Base-by-base conservation (phyloP, 2,797 vertebrate genomes). In the Anguilla marmorata region DNA sequence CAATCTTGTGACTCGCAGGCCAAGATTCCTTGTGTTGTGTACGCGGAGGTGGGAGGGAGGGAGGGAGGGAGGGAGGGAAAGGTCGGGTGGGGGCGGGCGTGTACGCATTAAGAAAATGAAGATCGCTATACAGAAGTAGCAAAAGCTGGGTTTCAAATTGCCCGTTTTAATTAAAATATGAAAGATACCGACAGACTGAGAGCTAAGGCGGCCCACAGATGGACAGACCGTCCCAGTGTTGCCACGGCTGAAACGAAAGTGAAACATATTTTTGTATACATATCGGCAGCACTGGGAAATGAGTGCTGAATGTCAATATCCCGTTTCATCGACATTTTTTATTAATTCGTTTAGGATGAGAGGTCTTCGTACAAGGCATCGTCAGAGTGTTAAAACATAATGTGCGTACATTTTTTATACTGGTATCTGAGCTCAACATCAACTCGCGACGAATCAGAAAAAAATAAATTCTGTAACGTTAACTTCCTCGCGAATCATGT, bases 231-330 rank as follows among this genome's bases (percentile, higher is more conserved):
- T 24, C 58, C 58, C 21, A 63, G n/a, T 27, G 24, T 66, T n/a
- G 63, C 63, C 24, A 66, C n/a, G 63, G 63, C 24, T n/a, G 24
- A 66, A 66, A 74, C 72, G 72, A 74, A 74, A 74, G 30, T 74
- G 30, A 74, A 74, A 66, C 21, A 74, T 74, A 6, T 69, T n/a
- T n/a, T 9, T 69, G n/a, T 27, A 30, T 5, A 74, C 72, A 74
- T 37, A 37, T 12, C 27, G 12, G 27, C 30, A 30, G 30, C 30
- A 74, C 27, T 33, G 3, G 8, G 1, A 37, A 74, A 74, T 30
- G 2, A 11, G 30, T 30, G 33, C 69, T 37, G 11, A 74, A 37
- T 37, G 21, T 74, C 30, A 74, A 74, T 14, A 14, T 12, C 27
- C 8, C 2, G 69, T 1, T 74, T 12, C 12, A 11, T 1, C 12